phyloP scores from a whole-genome alignment of 2,113 vertebrate species.

The Microtus pennsylvanicus region DNA sequence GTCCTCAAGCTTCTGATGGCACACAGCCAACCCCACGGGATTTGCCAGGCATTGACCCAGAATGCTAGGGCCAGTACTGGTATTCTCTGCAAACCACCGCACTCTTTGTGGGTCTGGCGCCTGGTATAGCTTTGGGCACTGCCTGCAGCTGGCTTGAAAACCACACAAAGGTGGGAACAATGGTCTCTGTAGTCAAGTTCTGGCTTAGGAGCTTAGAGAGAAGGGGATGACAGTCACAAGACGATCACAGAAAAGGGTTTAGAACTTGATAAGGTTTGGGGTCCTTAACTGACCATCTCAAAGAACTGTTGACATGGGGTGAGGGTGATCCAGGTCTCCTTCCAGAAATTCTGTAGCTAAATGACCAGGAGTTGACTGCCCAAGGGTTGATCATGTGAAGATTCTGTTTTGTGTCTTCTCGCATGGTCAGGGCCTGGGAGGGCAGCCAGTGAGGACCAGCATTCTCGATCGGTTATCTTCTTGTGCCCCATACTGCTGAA shows the following conservation, averaged over 20 bases:
- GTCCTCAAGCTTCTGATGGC: not conserved
- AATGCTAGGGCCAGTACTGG: too few relatives aligned
- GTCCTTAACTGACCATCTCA: not conserved
- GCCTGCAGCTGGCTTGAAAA: not conserved
- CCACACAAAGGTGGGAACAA: not conserved
- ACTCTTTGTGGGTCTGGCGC: not conserved
- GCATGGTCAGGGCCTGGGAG: not conserved
- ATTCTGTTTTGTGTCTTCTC: not conserved
- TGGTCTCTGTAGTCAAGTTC: not conserved
- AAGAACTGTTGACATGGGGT: not conserved
- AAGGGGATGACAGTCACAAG: not conserved
- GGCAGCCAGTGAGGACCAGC: not conserved
- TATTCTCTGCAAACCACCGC: not conserved
- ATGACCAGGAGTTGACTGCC: not conserved
- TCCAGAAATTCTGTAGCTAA: not conserved
- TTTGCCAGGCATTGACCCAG: not conserved
- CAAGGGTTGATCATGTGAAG: rapidly evolving
- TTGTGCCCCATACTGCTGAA: not conserved
- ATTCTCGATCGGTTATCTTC: not conserved
- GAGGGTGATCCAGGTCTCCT: not conserved
- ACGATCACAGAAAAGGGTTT: not conserved
- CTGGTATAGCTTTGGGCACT: not conserved
- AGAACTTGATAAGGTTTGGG: not conserved
- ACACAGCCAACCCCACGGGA: not conserved
- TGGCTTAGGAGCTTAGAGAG: not conserved